A percentile compares a stretch with the other conserved stretches of the same genome.
Conservation (phyloP, 2,888 invertebrate species). For the Lycia hirtaria region DNA sequence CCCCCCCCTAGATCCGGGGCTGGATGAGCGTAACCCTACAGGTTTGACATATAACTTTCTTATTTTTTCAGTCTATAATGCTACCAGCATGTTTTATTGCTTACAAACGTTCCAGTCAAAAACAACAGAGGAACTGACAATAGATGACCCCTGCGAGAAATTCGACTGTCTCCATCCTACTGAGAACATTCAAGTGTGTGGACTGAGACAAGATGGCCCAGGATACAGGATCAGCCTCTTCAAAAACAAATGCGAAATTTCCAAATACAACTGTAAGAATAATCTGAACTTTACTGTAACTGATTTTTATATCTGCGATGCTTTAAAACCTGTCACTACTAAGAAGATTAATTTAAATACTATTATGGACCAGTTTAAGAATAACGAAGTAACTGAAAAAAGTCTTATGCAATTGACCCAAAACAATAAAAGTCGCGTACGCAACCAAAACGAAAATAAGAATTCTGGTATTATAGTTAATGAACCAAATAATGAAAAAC, state of each 20-base stretch:
- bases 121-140: not conserved
- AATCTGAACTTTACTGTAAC: conserved; percentile 53
- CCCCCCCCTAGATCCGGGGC: too few species aligned
- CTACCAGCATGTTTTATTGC: conserved; percentile 52
- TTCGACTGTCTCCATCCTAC: conserved; percentile 34
- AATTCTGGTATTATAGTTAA: not conserved
- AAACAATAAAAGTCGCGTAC: not conserved
- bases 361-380: not conserved
- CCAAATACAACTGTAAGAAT: conserved; percentile 58
- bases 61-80: conserved; percentile 36
- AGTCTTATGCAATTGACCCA: not conserved
- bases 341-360: not conserved
- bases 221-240: conserved; percentile 66
- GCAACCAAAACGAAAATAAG: not conserved
- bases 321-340: conserved; percentile 19
- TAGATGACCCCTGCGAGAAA: conserved; percentile 38
- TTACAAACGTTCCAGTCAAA: conserved; percentile 37
- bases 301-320: conserved; percentile 59
- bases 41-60: too few species aligned
- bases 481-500: not conserved
- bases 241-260: conserved; percentile 58
- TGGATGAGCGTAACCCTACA: too few species aligned
- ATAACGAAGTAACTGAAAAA: not conserved
- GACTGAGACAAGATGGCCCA: conserved; percentile 55
- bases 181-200: conserved; percentile 53